These are phyloP conservation scores for Anthrax anthrax DNA, from an alignment of 2,888 invertebrate species.

Conservation along the genomic window DNA sequence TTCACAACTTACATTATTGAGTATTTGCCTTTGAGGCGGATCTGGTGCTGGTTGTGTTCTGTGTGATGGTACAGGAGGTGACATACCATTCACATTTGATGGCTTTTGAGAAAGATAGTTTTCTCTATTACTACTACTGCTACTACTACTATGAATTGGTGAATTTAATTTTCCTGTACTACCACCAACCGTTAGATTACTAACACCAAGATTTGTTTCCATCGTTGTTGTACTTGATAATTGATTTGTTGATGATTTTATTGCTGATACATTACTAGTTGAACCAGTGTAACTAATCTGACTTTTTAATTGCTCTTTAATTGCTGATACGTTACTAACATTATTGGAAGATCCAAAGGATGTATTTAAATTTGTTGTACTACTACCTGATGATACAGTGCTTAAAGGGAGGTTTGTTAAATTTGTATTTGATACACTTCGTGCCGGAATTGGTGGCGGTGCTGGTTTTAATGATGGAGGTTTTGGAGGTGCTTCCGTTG, in stretches of 20 bases:
- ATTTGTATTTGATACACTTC: constrained; percentile 33
- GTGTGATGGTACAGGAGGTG: constrained; percentile 33
- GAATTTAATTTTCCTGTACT: constrained; percentile 1
- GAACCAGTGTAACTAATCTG: constrained; percentile 16
- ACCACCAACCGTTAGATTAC: background rate
- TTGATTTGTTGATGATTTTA: constrained; percentile 17
- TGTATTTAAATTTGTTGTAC: constrained; percentile 13
- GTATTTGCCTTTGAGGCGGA: constrained; percentile 30
- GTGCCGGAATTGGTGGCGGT: constrained; percentile 33
- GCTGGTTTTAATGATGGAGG: constrained; percentile 32
- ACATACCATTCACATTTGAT: constrained; percentile 21
- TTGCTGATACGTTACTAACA: constrained; percentile 19
- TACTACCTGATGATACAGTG: constrained; percentile 12
- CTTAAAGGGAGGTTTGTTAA: constrained; percentile 22
- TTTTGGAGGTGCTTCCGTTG: constrained; percentile 27
- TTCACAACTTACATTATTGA: constrained; percentile 23
- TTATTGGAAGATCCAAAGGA: constrained; percentile 18
- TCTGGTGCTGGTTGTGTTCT: constrained; percentile 32
- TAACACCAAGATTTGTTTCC: background rate
- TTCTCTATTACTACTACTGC: background rate
- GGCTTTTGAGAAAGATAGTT: background rate
- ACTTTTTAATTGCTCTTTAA: constrained; percentile 30
- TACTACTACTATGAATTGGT: background rate
- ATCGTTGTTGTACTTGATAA: background rate
- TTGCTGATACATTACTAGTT: constrained; percentile 16